phyloP scores from a whole-genome alignment of 2,113 vertebrate species.

The Elephantulus edwardii region DNA sequence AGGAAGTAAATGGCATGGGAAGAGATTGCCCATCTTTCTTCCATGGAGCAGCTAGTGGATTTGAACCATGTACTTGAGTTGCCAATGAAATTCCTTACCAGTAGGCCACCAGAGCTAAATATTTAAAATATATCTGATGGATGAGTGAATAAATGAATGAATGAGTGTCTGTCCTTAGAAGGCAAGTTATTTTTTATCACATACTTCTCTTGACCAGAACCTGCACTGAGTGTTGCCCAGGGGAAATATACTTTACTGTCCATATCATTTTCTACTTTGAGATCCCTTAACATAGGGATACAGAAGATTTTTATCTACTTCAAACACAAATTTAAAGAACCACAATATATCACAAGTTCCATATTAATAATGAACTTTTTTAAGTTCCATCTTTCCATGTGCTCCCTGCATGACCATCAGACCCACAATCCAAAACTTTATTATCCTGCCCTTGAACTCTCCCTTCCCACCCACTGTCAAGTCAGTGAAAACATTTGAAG shows the following conservation, averaged over 20 bases:
- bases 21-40: no score
- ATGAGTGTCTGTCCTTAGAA: not conserved
- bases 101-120: no score
- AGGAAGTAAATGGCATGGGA: no score
- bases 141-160: not conserved
- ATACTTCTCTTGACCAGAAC: not conserved
- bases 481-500: not conserved
- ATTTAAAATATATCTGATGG: not conserved
- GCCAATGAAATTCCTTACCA: no score
- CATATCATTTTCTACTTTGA: slow-evolving; percentile 5
- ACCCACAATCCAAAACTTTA: not conserved
- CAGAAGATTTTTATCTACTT: no score
- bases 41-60: no score
- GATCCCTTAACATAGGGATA: not conserved
- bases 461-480: not conserved
- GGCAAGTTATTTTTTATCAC: not conserved
- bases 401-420: not conserved
- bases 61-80: no score
- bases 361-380: not conserved
- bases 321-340: not conserved
- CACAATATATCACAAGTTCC: not conserved
- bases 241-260: not conserved
- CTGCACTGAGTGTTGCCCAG: not conserved
- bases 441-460: not conserved
- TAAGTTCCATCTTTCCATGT: not conserved